Percentiles rank a stretch among this genome's conserved stretches.
Evolutionary conservation across 1,140 invertebrate species (phyloP).

Genomic region (Papilio dardanus): DNA sequence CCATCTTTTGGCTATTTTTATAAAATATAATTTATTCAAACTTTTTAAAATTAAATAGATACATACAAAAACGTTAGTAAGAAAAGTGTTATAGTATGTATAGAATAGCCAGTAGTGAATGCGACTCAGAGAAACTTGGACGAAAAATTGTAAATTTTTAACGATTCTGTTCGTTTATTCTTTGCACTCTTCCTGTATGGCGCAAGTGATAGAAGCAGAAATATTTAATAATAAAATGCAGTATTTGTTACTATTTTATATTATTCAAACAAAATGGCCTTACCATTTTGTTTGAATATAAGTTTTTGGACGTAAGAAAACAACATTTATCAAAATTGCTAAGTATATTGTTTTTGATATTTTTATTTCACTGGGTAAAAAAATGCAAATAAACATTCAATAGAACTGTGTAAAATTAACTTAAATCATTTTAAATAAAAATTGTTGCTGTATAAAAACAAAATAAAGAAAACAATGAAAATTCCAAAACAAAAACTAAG

Average conservation of each 20-base stretch:
- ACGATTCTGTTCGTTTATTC: conserved; percentile 13
- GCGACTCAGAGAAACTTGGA: conserved; percentile 5
- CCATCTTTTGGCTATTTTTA: too few relatives aligned
- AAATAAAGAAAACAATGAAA: neutral
- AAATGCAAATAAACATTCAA: neutral
- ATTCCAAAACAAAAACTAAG: neutral
- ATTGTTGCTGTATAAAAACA: neutral
- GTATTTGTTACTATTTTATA: too few relatives aligned
- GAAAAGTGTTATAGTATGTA: conserved; percentile 7
- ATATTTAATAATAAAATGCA: neutral
- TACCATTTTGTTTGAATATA: too few relatives aligned
- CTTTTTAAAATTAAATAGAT: too few relatives aligned
- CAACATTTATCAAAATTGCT: too few relatives aligned
- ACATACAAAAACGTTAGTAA: neutral
- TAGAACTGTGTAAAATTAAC: neutral
- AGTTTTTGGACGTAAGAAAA: too few relatives aligned
- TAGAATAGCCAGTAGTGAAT: neutral
- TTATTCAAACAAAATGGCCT: too few relatives aligned
- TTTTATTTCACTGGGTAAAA: too few relatives aligned
- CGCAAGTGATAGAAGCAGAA: neutral
- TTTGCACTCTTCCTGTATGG: conserved; percentile 4
- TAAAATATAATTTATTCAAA: too few relatives aligned
- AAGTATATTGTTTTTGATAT: too few relatives aligned
- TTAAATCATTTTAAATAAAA: neutral
- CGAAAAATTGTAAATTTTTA: conserved; percentile 19